Conservation (phyloP, 2,888 invertebrate species). For the Quadroppia sp. region DNA sequence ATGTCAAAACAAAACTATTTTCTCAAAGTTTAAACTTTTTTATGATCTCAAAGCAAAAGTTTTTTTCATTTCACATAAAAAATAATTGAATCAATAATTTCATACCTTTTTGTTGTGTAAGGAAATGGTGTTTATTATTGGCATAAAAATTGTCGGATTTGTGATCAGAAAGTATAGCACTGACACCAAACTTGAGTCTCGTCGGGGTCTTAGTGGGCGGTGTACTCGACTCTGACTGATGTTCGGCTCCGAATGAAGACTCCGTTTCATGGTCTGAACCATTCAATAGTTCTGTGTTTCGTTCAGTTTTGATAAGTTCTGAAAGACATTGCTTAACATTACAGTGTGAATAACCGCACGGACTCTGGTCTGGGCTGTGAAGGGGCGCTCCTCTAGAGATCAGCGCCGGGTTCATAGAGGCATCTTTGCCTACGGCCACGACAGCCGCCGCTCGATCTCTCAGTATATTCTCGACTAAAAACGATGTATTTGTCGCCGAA, state of each 20-base stretch:
- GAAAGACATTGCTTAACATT: constrained; percentile 36
- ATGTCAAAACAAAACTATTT: no score
- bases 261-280: constrained; percentile 36
- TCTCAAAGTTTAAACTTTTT: no score
- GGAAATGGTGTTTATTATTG: background rate
- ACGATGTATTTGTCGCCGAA: constrained; percentile 43
- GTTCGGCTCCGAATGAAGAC: constrained; percentile 25
- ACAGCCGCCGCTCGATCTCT: constrained; percentile 46
- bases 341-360: constrained; percentile 20
- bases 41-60: no score
- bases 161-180: constrained; percentile 65
- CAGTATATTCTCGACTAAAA: constrained; percentile 48
- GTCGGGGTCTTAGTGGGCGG: background rate
- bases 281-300: background rate
- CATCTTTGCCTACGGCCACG: constrained; percentile 41
- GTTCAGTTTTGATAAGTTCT: constrained; percentile 29
- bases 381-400: background rate
- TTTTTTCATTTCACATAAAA: no score
- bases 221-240: constrained; percentile 18
- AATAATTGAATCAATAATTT: background rate
- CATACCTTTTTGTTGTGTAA: constrained; percentile 14
- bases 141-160: constrained; percentile 40
- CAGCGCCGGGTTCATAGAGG: background rate
- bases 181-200: constrained; percentile 74
- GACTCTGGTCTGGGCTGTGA: constrained; percentile 14